Percentiles rank a stretch among this genome's conserved stretches.
Evolutionary conservation across 2,888 invertebrate genomes (phyloP).

Genomic region (Pseudanteris insignis): DNA sequence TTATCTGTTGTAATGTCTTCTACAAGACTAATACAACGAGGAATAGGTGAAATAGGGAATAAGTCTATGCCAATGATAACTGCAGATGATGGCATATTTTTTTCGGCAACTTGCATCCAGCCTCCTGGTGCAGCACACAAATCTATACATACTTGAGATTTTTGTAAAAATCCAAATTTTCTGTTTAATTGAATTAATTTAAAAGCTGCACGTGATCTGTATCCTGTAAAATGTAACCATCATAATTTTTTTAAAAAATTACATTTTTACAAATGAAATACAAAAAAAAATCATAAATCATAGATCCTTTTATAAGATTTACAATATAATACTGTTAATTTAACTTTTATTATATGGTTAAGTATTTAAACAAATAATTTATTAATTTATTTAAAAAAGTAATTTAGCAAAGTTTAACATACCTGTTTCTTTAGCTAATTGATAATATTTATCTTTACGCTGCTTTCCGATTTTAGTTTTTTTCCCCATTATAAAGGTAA

Average conservation of each 20-base stretch:
- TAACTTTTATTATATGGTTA: no score
- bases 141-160: slow-evolving; percentile 95
- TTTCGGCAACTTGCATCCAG: slow-evolving; percentile 98
- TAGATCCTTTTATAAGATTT: no score
- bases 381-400: no score
- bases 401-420: no score
- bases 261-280: not conserved
- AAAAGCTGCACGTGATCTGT: slow-evolving; percentile 97
- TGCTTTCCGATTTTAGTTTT: slow-evolving; percentile 97
- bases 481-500: slow-evolving; percentile 91
- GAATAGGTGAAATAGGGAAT: slow-evolving; percentile 90
- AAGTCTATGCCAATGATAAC: slow-evolving; percentile 96
- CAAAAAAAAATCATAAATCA: no score
- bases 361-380: no score
- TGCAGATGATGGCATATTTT: slow-evolving; percentile 97
- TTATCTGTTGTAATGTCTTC: slow-evolving; percentile 98
- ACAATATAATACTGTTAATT: no score
- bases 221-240: slow-evolving; percentile 73
- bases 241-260: not conserved
- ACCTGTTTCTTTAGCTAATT: slow-evolving; percentile 98
- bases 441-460: slow-evolving; percentile 97
- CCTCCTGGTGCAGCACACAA: slow-evolving; percentile 99
- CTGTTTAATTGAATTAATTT: slow-evolving; percentile 97
- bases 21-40: slow-evolving; percentile 87
- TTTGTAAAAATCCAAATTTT: slow-evolving; percentile 96